Evolutionary conservation across 92 coral and sea anemone genomes (phyloP).

Genomic region (Hydrozoanthus gracilis): DNA sequence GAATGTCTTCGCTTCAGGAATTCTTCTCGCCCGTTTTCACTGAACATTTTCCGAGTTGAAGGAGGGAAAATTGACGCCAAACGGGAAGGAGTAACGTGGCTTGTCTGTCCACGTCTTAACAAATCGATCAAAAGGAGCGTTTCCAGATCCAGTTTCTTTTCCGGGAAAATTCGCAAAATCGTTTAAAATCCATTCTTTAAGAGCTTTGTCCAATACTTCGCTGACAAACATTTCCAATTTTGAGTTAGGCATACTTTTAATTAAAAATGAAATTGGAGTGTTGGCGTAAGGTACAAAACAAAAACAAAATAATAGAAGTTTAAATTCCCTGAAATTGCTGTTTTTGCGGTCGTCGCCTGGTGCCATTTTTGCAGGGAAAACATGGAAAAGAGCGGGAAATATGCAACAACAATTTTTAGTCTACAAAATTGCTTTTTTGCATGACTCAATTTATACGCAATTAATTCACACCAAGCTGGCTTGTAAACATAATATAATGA

Average conservation of each 20-base stretch:
- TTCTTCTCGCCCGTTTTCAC: neutral
- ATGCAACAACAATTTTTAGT: too few species aligned
- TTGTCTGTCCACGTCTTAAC: neutral
- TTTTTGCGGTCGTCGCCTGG: neutral
- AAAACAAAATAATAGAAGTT: neutral
- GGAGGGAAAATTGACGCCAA: neutral
- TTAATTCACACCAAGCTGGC: too few species aligned
- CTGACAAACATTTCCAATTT: neutral
- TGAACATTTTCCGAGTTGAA: neutral
- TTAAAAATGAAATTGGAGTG: neutral
- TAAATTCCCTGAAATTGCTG: neutral
- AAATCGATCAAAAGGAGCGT: neutral
- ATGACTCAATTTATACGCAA: too few species aligned
- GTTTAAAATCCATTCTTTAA: conserved; percentile 1
- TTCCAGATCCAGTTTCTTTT: neutral
- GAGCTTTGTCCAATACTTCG: neutral
- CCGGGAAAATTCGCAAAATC: neutral
- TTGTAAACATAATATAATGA: too few species aligned
- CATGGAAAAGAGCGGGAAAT: conserved; percentile 1
- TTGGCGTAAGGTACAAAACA: neutral
- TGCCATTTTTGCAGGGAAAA: neutral
- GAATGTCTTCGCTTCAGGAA: neutral
- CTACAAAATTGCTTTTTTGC: too few species aligned
- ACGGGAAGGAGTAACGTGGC: neutral
- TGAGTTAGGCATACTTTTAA: neutral